phyloP scores from a whole-genome alignment of 2,797 vertebrate genomes.

The Gephyroberyx darwinii region DNA sequence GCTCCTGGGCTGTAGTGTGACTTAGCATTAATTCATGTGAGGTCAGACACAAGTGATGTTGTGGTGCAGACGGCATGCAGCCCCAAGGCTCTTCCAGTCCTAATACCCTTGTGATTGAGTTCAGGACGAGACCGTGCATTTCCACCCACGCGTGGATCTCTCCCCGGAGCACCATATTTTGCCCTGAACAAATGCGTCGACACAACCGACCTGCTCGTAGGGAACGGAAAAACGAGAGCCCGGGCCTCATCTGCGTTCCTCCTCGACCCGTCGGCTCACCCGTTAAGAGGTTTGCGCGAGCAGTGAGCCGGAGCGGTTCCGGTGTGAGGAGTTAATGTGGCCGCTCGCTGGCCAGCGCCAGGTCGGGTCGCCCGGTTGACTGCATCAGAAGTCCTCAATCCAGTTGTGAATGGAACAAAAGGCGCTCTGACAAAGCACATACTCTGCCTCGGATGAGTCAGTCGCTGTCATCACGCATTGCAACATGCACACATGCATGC shows the following conservation, averaged over 20 bases:
- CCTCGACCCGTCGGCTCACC: conserved; percentile 35
- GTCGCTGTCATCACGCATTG: conserved; percentile 61
- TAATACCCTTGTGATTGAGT: conserved; percentile 45
- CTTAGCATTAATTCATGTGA: conserved; percentile 37
- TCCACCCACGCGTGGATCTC: conserved; percentile 56
- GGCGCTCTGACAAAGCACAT: conserved; percentile 62
- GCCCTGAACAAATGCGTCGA: conserved; percentile 72
- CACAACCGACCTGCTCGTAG: conserved; percentile 67
- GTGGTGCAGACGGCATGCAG: conserved; percentile 23
- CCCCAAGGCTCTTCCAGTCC: conserved; percentile 46
- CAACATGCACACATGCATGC: conserved; percentile 28
- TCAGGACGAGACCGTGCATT: conserved; percentile 57
- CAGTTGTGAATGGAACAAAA: conserved; percentile 73
- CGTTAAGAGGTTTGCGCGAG: conserved; percentile 63
- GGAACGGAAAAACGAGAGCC: conserved; percentile 76
- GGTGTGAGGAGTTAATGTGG: conserved; percentile 75
- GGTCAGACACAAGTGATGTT: conserved; percentile 28
- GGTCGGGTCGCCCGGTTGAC: conserved; percentile 64
- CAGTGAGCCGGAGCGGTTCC: conserved; percentile 56
- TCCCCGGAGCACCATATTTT: conserved; percentile 63
- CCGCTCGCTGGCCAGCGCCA: conserved; percentile 47
- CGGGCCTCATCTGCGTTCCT: conserved; percentile 58
- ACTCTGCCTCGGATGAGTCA: conserved; percentile 72
- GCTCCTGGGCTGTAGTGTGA: conserved; percentile 12
- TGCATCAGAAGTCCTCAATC: conserved; percentile 59